Evolutionary conservation across 2,113 vertebrate genomes (phyloP), one percentile per base, ranked within the genome.

Genomic region (Turdus rufiventris): DNA sequence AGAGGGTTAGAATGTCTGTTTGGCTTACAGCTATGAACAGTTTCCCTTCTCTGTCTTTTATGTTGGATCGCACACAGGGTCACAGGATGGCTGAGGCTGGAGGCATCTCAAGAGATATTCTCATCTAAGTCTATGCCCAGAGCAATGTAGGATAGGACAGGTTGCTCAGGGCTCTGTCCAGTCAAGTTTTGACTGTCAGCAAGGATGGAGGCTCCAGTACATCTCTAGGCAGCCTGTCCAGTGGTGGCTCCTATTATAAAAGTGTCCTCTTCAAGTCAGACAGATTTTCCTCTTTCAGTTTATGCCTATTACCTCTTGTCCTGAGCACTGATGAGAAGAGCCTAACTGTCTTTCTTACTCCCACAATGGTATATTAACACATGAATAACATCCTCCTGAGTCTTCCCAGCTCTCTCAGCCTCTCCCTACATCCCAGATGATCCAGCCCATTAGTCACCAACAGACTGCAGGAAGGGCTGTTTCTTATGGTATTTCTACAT

Each of bases 1-100:
- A 78, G 16, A 36, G 9, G 5, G 2, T 51, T 60, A 31, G 56
- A 85, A 85, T 63, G 13, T 38, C 53, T 47, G 3, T 43, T 71
- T 71, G 48, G 5, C 18, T 84, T 75, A 43, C 5, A 60, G 48
- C 45, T 70, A 8, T 7, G 50, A 28, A 50, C n/a, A 38, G 2
- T 43, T 83, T 71, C n/a, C 33, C 5, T 47, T 67, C 36, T 77
- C 17, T 66, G 0, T 60, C n/a, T 53, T 17, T 31, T 23, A 19
- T 13, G 12, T 28, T 67, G 60, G 65, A 61, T 42, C 0, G 0
- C 33, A 47, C 13, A 40, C 9, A 47, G 33, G 15, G 11, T 45
- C 9, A 36, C 4, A 26, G 47, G 7, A 31, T 19, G 17, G 5
- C 20, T 62, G 50, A 80, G 8, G 20, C 14, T 56, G 38, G 50